phyloP scores from a whole-genome alignment of 2,113 vertebrate species.

The Macroglossus sobrinus region DNA sequence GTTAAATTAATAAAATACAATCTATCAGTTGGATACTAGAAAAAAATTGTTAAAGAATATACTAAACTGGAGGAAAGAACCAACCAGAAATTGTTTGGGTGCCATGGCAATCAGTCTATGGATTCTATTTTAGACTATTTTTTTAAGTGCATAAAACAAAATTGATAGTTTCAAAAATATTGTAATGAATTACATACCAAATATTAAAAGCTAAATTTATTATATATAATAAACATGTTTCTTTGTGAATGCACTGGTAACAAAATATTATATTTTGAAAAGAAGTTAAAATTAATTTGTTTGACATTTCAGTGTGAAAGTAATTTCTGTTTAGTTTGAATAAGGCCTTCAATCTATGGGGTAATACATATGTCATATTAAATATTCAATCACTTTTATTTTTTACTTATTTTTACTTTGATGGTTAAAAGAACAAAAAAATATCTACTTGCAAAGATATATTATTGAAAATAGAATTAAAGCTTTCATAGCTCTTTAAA shows the following conservation, averaged over 20 bases:
- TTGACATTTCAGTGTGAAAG: neutral
- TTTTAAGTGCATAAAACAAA: constrained; percentile 3
- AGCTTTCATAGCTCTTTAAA: constrained; percentile 2
- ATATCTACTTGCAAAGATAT: neutral
- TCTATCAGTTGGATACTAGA: neutral
- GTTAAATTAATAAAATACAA: neutral
- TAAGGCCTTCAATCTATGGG: neutral
- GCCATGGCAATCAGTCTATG: neutral
- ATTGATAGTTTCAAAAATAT: neutral
- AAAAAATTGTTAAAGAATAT: neutral
- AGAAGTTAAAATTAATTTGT: neutral
- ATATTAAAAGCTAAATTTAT: neutral
- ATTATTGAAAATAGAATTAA: neutral
- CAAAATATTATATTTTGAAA: neutral
- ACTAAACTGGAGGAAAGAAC: neutral
- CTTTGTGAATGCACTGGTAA: neutral
- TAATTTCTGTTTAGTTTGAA: neutral
- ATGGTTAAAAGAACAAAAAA: neutral
- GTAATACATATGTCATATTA: neutral
- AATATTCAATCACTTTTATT: neutral
- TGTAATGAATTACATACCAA: neutral
- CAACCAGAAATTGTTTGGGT: neutral
- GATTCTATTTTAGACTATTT: neutral
- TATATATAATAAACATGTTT: neutral
- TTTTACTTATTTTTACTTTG: neutral